Percentiles rank a stretch among this genome's conserved stretches.
Conservation (phyloP, 2,113 vertebrate species). For the Rana temporaria region DNA sequence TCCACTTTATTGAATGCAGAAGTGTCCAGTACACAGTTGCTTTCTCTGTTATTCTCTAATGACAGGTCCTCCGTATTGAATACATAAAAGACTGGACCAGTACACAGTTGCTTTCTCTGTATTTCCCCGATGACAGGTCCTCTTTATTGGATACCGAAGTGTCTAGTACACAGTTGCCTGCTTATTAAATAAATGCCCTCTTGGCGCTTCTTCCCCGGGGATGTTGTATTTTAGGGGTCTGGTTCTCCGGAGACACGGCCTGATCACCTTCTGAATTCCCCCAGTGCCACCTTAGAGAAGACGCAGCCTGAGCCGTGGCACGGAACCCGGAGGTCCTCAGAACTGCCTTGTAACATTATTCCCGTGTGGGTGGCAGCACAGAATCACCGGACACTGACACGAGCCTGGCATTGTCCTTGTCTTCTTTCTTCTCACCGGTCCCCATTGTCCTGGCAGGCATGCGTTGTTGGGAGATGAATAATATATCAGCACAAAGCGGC, state of each 20-base stretch:
- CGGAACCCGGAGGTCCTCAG: not conserved
- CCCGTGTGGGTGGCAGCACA: not conserved
- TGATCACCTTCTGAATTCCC: not conserved
- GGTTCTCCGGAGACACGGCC: not conserved
- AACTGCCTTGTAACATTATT: conserved; percentile 4
- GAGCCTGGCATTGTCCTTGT: not conserved
- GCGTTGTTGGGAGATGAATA: conserved; percentile 4
- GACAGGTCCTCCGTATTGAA: too few species aligned
- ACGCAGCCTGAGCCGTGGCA: not conserved
- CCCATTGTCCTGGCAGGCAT: not conserved
- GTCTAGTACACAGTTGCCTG: too few species aligned
- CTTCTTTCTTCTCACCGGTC: not conserved
- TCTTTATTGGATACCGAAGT: too few species aligned
- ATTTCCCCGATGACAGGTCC: too few species aligned
- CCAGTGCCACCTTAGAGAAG: too few species aligned
- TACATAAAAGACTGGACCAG: too few species aligned
- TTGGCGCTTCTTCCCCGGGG: not conserved
- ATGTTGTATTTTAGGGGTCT: not conserved
- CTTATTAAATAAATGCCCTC: not conserved
- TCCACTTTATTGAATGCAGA: too few species aligned
- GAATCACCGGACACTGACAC: not conserved
- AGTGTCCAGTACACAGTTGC: too few species aligned
- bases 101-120: too few species aligned
- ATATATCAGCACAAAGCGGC: not conserved
- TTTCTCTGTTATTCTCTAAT: too few species aligned